These are phyloP conservation scores for Tetropium fuscum DNA, from an alignment of 2,888 invertebrate genomes.

Conservation along the genomic window DNA sequence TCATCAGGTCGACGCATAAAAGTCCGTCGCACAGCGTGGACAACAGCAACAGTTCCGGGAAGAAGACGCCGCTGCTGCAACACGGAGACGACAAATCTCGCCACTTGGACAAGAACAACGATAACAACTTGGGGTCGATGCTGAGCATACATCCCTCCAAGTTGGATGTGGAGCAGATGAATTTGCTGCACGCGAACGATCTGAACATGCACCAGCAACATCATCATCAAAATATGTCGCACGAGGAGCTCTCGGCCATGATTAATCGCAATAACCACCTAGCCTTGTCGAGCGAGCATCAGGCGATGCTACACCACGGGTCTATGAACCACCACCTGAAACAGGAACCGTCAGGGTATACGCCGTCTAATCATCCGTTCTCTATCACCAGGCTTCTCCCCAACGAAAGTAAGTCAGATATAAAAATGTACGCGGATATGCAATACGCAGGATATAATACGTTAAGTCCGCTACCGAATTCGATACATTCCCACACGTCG, in stretches of 20 bases:
- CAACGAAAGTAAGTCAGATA: constrained; percentile 87
- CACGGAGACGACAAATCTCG: constrained; percentile 68
- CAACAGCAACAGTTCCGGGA: constrained; percentile 68
- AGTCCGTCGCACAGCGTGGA: constrained; percentile 70
- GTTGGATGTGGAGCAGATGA: constrained; percentile 75
- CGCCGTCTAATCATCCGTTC: constrained; percentile 91
- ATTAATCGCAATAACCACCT: constrained; percentile 73
- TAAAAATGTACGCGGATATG: constrained; percentile 90
- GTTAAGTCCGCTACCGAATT: constrained; percentile 72
- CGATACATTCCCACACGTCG: constrained; percentile 68
- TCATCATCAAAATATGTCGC: constrained; percentile 68
- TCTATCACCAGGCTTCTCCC: constrained; percentile 94
- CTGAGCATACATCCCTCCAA: constrained; percentile 67
- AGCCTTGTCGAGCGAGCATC: constrained; percentile 62
- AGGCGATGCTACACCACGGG: constrained; percentile 65
- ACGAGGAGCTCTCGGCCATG: constrained; percentile 76
- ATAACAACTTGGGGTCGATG: constrained; percentile 64
- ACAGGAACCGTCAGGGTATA: constrained; percentile 70
- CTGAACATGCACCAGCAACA: constrained; percentile 67
- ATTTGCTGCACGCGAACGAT: constrained; percentile 70
- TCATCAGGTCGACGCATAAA: constrained; percentile 81
- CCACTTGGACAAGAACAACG: constrained; percentile 67
- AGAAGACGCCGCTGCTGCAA: constrained; percentile 70
- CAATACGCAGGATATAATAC: constrained; percentile 74
- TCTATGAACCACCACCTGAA: constrained; percentile 76